These are phyloP conservation scores for Dexiosoma caninum DNA, from an alignment of 2,888 invertebrate species.

Conservation along the genomic window DNA sequence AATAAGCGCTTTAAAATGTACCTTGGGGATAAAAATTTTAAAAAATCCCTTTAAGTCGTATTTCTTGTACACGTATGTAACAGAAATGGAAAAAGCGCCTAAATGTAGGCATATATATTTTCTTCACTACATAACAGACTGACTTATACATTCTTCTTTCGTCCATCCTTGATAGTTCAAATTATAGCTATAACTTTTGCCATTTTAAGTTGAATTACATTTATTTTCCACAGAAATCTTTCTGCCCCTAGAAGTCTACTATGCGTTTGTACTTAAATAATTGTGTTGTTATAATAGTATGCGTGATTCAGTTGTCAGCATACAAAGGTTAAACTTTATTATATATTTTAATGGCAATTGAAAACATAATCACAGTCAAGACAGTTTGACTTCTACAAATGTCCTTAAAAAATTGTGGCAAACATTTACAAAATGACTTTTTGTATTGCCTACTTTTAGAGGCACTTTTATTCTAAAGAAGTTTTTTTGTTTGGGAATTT, in stretches of 20 bases:
- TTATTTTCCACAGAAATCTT: neutral
- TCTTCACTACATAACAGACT: too few relatives aligned
- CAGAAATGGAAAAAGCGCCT: too few relatives aligned
- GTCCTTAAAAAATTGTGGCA: neutral
- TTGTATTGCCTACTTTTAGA: constrained; percentile 3
- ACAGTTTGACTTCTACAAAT: neutral
- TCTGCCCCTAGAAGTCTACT: neutral
- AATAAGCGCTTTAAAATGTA: too few relatives aligned
- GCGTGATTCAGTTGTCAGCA: constrained; percentile 7
- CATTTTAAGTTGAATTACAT: neutral
- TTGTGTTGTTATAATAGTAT: neutral
- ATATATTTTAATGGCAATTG: constrained; percentile 16
- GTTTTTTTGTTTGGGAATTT: neutral
- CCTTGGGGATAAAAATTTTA: too few relatives aligned
- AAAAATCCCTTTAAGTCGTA: too few relatives aligned
- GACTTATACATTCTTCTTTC: too few relatives aligned
- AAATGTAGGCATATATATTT: too few relatives aligned
- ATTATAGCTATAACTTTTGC: neutral
- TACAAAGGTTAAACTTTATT: constrained; percentile 17
- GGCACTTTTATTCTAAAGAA: neutral
- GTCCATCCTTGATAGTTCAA: too few relatives aligned
- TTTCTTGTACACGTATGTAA: too few relatives aligned
- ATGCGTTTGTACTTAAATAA: neutral
- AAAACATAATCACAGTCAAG: neutral
- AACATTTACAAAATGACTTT: neutral